Evolutionary conservation across 2,888 invertebrate species (phyloP), one percentile per base, ranked within the genome.

Genomic region (Leucoma salicis): DNA sequence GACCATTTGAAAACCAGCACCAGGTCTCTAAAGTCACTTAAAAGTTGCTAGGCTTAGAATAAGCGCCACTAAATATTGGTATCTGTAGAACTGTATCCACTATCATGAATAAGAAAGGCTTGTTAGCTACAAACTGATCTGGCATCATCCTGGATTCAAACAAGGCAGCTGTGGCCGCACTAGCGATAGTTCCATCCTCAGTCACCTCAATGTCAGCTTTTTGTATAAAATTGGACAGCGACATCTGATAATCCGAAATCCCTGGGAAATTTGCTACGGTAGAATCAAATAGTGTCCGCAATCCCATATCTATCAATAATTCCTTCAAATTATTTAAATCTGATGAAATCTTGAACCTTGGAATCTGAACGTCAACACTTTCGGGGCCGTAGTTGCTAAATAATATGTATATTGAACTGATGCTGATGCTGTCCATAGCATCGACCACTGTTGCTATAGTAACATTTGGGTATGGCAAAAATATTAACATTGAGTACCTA

Each of bases 401-500:
- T 4, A 76, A 63, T 2, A 74, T 62, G 24, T 92, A 80, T 18
- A 94, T 77, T 0, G 84, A 76, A 0, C 70, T 68, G 52, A 91
- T 66, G 41, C 90, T 89, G 10, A 90, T 62, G 0, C 51, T 62
- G 8, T 79, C 76, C n/a, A 94, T 62, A 10, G 80, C 79, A 0
- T 88, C 75, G 0, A 93, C 68, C 0, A 93, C 84, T 2, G 71
- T 73, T 2, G 70, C 63, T 2, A 91, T 42, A 0, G 78, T 63
- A 11, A 81, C 76, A 14, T 84, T 85, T 18, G 74, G 67, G 36
- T 83, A 69, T 0, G 94, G 94, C 16, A 94, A 63, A 44, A 94
- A 77, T 2, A 94, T 59, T 4, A 94, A 72, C 94, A 94, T 94
- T 0, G 92, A 92, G 42, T 91, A 90, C 39, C 90, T 85, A 8